These are phyloP conservation scores for Drosophila mauritiana DNA, from an alignment of 1,140 invertebrate species.

Conservation along the genomic window DNA sequence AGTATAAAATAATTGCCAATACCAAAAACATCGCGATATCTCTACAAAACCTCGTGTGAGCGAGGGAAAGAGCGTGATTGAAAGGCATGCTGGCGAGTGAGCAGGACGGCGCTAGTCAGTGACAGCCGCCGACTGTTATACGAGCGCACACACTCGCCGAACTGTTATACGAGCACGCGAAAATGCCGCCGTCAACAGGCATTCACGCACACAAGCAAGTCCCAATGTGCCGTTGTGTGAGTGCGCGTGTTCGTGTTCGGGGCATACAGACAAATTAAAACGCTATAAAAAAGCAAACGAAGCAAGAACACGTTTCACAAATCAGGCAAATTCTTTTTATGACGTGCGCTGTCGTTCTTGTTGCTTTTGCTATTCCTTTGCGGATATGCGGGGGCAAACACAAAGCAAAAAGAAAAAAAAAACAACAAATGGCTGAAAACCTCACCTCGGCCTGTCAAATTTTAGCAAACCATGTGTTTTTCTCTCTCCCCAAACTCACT, in stretches of 20 bases:
- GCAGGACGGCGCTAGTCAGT: slow-evolving; percentile 35
- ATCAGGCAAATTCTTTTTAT: slow-evolving; percentile 82
- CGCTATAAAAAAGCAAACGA: slow-evolving; percentile 83
- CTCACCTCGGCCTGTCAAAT: slow-evolving; percentile 20
- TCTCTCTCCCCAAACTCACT: neutral
- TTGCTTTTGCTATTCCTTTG: slow-evolving; percentile 44
- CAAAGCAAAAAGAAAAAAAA: neutral
- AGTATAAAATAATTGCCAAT: neutral
- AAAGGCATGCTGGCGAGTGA: slow-evolving; percentile 10
- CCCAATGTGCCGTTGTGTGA: slow-evolving; percentile 25
- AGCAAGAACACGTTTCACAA: slow-evolving; percentile 82
- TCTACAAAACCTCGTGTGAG: slow-evolving; percentile 28
- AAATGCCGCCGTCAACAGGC: slow-evolving; percentile 56
- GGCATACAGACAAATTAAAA: slow-evolving; percentile 82
- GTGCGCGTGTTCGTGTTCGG: slow-evolving; percentile 58
- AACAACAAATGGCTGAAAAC: neutral
- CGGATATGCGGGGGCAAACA: slow-evolving; percentile 26
- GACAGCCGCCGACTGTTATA: slow-evolving; percentile 68
- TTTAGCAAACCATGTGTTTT: slow-evolving; percentile 51
- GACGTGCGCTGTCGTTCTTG: slow-evolving; percentile 68
- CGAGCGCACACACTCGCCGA: slow-evolving; percentile 7
- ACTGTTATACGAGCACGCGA: slow-evolving; percentile 70
- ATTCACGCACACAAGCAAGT: slow-evolving; percentile 24
- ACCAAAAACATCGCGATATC: slow-evolving; percentile 20
- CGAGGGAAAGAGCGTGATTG: slow-evolving; percentile 15